Evolutionary conservation across 2,888 invertebrate species (phyloP).

Genomic region (Hofmannophila pseudospretella): DNA sequence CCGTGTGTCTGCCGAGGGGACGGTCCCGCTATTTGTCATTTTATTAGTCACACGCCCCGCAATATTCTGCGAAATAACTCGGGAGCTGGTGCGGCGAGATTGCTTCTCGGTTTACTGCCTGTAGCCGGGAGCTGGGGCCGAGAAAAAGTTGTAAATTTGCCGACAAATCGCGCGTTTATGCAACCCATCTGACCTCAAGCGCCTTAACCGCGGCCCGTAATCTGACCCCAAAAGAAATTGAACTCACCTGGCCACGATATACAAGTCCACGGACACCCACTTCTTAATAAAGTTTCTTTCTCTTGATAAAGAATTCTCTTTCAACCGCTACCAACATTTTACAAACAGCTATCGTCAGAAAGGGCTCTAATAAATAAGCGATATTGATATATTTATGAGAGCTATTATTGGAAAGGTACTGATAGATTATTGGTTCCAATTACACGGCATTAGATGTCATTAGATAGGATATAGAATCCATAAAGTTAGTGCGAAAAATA

Average conservation of each 20-base stretch:
- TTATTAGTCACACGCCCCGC: conserved; percentile 67
- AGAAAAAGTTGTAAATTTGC: conserved; percentile 74
- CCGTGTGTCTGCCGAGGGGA: conserved; percentile 39
- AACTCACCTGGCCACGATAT: conserved; percentile 39
- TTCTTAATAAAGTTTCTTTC: conserved; percentile 32
- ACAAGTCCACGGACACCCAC: conserved; percentile 28
- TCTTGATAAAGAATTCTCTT: conserved; percentile 3
- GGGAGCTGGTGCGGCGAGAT: conserved; percentile 44
- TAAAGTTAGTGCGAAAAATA: too few species aligned
- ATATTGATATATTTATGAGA: too few species aligned
- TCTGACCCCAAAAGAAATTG: conserved; percentile 46
- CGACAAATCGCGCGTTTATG: conserved; percentile 69
- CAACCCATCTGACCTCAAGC: conserved; percentile 63
- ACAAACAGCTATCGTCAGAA: too few species aligned
- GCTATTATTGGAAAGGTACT: too few species aligned
- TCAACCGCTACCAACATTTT: neutral
- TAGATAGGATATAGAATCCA: too few species aligned
- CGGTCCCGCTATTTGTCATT: conserved; percentile 68
- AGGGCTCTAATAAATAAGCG: too few species aligned
- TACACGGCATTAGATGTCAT: too few species aligned
- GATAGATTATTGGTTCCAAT: too few species aligned
- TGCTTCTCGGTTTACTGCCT: conserved; percentile 68
- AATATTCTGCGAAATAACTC: conserved; percentile 70
- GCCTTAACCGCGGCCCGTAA: conserved; percentile 47
- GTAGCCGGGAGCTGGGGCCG: conserved; percentile 48